Evolutionary conservation across 2,888 invertebrate species (phyloP).

Genomic region (Mayetiola destructor): DNA sequence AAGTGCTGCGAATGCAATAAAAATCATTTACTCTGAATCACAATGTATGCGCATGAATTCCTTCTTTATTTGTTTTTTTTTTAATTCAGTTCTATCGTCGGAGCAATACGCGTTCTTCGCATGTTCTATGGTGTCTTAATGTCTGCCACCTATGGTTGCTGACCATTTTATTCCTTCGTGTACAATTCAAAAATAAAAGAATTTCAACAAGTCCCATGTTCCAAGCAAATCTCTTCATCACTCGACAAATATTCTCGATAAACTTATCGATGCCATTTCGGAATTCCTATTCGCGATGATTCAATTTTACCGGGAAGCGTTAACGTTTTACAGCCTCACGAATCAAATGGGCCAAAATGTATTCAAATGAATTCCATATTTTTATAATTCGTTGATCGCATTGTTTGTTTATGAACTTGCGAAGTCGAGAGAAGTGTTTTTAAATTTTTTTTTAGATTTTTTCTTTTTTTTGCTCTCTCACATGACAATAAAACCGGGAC

Average conservation of each 20-base stretch:
- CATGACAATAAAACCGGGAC: not conserved
- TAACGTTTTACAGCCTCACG: too few relatives aligned
- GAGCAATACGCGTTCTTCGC: too few relatives aligned
- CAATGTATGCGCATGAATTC: constrained; percentile 11
- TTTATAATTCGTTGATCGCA: not conserved
- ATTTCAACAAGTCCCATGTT: not conserved
- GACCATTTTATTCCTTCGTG: not conserved
- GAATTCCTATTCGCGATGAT: too few relatives aligned
- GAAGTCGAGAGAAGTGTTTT: not conserved
- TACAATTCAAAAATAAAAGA: not conserved
- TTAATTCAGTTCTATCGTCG: not conserved
- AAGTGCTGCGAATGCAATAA: constrained; percentile 1
- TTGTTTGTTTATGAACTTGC: not conserved
- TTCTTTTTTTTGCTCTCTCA: not conserved
- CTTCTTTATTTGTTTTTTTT: not conserved
- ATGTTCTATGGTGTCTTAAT: constrained; percentile 1
- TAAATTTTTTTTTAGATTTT: not conserved
- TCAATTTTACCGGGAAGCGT: too few relatives aligned
- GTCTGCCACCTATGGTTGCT: constrained; percentile 12
- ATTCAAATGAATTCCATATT: not conserved
- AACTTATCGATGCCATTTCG: too few relatives aligned
- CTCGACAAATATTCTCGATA: too few relatives aligned
- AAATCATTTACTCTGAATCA: too few relatives aligned
- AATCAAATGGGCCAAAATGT: not conserved
- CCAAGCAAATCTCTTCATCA: too few relatives aligned